phyloP scores from a whole-genome alignment of 2,113 vertebrate genomes.

The Psammodynastes pulverulentus region DNA sequence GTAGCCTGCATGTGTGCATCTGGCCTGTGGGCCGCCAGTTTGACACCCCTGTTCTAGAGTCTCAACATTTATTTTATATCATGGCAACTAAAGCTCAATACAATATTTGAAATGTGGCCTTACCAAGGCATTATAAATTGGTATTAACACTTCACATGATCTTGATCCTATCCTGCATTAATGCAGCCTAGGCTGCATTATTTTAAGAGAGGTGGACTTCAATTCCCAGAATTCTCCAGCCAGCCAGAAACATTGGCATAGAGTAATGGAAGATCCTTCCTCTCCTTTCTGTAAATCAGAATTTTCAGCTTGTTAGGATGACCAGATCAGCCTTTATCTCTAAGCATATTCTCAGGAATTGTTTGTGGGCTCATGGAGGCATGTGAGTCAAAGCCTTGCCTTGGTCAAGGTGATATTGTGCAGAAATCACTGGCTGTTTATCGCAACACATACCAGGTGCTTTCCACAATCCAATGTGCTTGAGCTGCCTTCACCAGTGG shows the following conservation, averaged over 20 bases:
- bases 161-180: background rate
- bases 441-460: conserved; percentile 14
- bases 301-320: background rate
- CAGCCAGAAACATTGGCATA: background rate
- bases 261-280: background rate
- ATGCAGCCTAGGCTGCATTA: background rate
- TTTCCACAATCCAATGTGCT: background rate
- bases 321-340: background rate
- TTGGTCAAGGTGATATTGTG: conserved; percentile 7
- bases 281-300: background rate
- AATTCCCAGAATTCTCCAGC: background rate
- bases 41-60: too few species aligned
- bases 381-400: background rate
- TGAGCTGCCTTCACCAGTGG: background rate
- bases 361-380: background rate
- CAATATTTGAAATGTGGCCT: background rate
- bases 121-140: background rate
- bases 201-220: background rate
- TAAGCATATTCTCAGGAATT: background rate
- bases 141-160: background rate
- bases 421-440: conserved; percentile 17
- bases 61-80: background rate
- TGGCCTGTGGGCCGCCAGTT: too few species aligned
- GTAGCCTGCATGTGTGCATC: too few species aligned
- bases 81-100: background rate